phyloP scores from a whole-genome alignment of 1,140 invertebrate species.

The Lasaia peninsularis region DNA sequence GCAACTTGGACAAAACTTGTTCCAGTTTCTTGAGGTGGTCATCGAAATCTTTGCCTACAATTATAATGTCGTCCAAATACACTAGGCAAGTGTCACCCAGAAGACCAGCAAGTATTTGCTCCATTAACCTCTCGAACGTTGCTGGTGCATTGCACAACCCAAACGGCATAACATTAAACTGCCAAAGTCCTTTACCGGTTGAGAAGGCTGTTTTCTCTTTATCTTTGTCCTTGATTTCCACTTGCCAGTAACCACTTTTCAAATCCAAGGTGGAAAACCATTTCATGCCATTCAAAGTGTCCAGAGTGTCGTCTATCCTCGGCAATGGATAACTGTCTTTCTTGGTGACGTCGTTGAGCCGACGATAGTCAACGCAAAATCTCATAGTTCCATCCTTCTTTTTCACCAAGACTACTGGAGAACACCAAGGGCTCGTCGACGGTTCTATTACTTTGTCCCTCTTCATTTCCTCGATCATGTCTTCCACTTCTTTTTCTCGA shows the following conservation, averaged over 20 bases:
- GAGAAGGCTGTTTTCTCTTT: slow-evolving; percentile 62
- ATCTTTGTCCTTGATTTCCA: slow-evolving; percentile 35
- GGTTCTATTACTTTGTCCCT: neutral
- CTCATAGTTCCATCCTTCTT: slow-evolving; percentile 45
- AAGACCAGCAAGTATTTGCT: slow-evolving; percentile 29
- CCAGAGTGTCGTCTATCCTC: slow-evolving; percentile 49
- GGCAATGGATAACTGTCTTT: slow-evolving; percentile 64
- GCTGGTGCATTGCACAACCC: slow-evolving; percentile 52
- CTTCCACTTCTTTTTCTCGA: neutral
- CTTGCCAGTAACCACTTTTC: slow-evolving; percentile 51
- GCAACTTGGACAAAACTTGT: neutral
- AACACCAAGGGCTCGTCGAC: neutral
- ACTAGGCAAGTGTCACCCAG: slow-evolving; percentile 36
- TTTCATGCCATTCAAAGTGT: slow-evolving; percentile 31
- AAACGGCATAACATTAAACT: slow-evolving; percentile 65
- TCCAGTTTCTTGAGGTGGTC: neutral
- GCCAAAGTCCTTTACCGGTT: slow-evolving; percentile 49
- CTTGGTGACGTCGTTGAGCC: slow-evolving; percentile 25
- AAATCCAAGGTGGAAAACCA: slow-evolving; percentile 61
- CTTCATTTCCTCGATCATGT: neutral
- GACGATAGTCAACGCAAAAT: slow-evolving; percentile 40
- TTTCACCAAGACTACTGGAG: slow-evolving; percentile 45
- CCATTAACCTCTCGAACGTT: slow-evolving; percentile 32
- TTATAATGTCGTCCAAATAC: slow-evolving; percentile 20
- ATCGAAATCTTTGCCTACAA: neutral